These are phyloP conservation scores for Platyrinchus mystaceus DNA, from an alignment of 2,797 vertebrate species.

Conservation along the genomic window DNA sequence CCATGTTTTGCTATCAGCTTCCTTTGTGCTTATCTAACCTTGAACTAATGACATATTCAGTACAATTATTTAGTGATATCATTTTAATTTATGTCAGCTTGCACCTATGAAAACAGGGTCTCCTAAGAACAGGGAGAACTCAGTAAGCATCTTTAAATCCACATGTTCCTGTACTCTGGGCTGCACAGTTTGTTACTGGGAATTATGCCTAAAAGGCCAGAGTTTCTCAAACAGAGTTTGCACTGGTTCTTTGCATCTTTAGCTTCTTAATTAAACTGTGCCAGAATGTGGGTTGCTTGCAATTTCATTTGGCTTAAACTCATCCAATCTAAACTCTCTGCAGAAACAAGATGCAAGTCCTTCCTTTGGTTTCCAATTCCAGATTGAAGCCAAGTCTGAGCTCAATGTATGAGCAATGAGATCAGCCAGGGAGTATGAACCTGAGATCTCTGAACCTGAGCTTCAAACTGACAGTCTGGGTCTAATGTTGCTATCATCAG, in stretches of 20 bases:
- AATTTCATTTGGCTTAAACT: constrained; percentile 61
- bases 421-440: not conserved
- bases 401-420: constrained; percentile 5
- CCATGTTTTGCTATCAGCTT: not conserved
- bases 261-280: constrained; percentile 38
- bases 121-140: constrained; percentile 25
- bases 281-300: constrained; percentile 10
- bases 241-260: not conserved
- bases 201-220: constrained; percentile 46
- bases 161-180: not conserved
- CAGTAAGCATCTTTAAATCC: not conserved
- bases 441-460: not conserved
- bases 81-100: constrained; percentile 24
- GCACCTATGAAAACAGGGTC: not conserved
- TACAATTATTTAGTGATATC: not conserved
- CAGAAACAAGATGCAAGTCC: not conserved
- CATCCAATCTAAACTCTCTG: constrained; percentile 27
- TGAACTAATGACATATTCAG: constrained; percentile 1
- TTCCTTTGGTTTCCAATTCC: constrained; percentile 10
- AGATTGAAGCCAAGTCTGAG: constrained; percentile 47
- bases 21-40: not conserved
- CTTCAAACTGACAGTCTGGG: not conserved
- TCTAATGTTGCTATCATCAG: not conserved
- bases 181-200: constrained; percentile 52
- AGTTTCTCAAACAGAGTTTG: constrained; percentile 4